Conservation (phyloP, 2,888 invertebrate genomes). For the Hirtodrosophila trivittata region DNA sequence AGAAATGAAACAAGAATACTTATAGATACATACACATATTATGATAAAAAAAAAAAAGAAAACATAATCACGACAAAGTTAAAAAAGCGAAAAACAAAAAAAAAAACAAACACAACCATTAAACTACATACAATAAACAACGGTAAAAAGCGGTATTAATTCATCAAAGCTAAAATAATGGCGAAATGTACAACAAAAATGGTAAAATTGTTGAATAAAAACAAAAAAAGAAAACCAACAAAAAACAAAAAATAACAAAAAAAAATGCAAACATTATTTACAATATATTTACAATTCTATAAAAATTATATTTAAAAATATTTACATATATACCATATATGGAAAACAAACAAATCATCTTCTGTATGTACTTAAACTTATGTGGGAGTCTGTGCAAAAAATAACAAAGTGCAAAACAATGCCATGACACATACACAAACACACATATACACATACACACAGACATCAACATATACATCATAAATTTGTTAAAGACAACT, state of each 20-base stretch:
- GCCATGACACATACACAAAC: slow-evolving; percentile 17
- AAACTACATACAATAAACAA: slow-evolving; percentile 67
- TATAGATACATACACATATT: no score
- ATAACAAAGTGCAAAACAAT: slow-evolving; percentile 42
- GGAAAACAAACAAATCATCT: slow-evolving; percentile 53
- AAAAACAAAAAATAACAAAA: slow-evolving; percentile 30
- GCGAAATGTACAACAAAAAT: slow-evolving; percentile 73
- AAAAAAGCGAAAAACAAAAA: slow-evolving; percentile 30
- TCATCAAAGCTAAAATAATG: slow-evolving; percentile 45
- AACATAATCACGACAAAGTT: slow-evolving; percentile 60
- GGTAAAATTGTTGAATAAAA: slow-evolving; percentile 47
- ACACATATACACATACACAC: slow-evolving; percentile 27
- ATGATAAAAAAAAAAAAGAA: slow-evolving; percentile 9
- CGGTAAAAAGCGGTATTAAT: slow-evolving; percentile 63
- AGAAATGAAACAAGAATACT: no score
- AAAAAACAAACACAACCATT: slow-evolving; percentile 49
- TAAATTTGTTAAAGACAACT: slow-evolving; percentile 38
- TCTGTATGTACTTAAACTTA: slow-evolving; percentile 38
- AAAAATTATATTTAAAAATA: slow-evolving; percentile 78
- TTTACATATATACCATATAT: slow-evolving; percentile 65
- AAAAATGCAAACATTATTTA: slow-evolving; percentile 76
- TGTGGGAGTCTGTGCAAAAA: slow-evolving; percentile 18
- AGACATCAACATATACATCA: slow-evolving; percentile 14
- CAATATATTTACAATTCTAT: slow-evolving; percentile 77
- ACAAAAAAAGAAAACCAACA: slow-evolving; percentile 23